Conservation (phyloP, 2,797 vertebrate species). For the Poeciliopsis paucimaculata region DNA sequence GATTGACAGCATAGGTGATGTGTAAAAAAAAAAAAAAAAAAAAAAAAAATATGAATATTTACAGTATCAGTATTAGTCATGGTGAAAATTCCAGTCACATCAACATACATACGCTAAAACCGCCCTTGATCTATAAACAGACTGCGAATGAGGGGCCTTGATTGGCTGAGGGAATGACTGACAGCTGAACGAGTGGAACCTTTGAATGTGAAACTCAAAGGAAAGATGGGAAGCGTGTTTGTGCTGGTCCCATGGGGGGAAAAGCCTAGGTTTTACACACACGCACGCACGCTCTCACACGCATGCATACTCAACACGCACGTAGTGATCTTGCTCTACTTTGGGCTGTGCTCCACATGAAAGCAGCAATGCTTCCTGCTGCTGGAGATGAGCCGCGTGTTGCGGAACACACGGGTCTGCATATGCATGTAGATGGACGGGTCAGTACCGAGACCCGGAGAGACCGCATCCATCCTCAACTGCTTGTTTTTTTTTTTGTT, state of each 20-base stretch:
- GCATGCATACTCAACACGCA: conserved; percentile 49
- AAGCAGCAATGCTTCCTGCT: conserved; percentile 75
- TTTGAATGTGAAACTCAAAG: conserved; percentile 84
- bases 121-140: conserved; percentile 83
- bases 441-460: conserved; percentile 57
- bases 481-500: conserved; percentile 2
- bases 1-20: conserved; percentile 75
- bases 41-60: conserved; percentile 72
- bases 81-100: conserved; percentile 83
- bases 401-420: conserved; percentile 68
- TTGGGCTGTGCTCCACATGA: conserved; percentile 82
- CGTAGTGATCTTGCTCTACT: conserved; percentile 78
- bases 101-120: conserved; percentile 80
- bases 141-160: conserved; percentile 76
- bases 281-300: conserved; percentile 25
- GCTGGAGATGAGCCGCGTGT: conserved; percentile 73
- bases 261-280: conserved; percentile 78
- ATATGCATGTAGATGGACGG: conserved; percentile 68
- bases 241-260: conserved; percentile 79
- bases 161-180: conserved; percentile 81
- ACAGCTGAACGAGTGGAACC: conserved; percentile 82
- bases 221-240: conserved; percentile 82
- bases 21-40: conserved; percentile 46
- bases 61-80: conserved; percentile 83
- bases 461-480: conserved; percentile 57